phyloP scores from a whole-genome alignment of 2,113 vertebrate species.

The Emydura subglobosa region DNA sequence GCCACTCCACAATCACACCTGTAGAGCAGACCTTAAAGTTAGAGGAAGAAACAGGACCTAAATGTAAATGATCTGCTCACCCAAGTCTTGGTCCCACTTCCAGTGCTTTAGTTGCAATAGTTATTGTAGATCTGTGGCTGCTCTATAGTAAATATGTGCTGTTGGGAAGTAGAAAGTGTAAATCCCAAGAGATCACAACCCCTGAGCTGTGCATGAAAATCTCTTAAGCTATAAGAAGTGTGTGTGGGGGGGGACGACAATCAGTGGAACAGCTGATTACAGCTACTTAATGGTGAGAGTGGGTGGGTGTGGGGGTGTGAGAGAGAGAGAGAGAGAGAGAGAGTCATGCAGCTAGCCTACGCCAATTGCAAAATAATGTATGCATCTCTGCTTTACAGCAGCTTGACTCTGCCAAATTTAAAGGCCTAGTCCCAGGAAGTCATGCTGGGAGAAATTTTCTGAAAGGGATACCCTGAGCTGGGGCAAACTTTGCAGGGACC shows the following conservation, averaged over 20 bases:
- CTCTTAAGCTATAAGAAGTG: not conserved
- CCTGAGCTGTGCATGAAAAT: not conserved
- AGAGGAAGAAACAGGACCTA: not conserved
- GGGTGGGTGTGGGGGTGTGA: not conserved
- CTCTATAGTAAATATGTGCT: not conserved
- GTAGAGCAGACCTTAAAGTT: not conserved
- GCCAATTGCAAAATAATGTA: not conserved
- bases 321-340: not conserved
- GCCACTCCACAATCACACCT: not conserved
- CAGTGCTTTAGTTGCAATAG: not conserved
- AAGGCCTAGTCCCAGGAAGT: not conserved
- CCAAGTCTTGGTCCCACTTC: not conserved
- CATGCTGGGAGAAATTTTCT: fast-evolving
- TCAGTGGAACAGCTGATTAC: fast-evolving
- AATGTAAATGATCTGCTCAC: not conserved
- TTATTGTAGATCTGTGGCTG: not conserved
- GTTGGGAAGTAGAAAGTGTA: not conserved
- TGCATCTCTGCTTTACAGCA: not conserved
- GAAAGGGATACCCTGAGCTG: not conserved
- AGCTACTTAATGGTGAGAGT: not conserved
- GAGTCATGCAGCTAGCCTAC: fast-evolving
- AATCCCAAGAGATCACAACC: not conserved
- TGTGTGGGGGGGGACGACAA: not conserved
- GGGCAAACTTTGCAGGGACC: not conserved
- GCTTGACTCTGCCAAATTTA: not conserved